Conservation (phyloP, 2,113 vertebrate species). For the Elaphurus davidianus region DNA sequence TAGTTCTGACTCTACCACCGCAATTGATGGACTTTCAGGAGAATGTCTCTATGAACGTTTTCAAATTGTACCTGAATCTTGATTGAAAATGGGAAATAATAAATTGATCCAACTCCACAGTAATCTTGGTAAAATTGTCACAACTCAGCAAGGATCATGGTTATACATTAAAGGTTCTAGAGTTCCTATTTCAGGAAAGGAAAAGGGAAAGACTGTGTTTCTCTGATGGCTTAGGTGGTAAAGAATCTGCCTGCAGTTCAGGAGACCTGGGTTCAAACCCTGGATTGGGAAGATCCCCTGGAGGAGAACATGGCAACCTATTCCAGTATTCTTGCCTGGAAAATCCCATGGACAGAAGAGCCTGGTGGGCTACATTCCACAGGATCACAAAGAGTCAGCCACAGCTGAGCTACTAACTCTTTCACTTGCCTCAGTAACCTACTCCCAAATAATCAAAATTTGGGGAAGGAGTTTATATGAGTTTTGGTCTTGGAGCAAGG, state of each 20-base stretch:
- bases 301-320: neutral
- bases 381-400: neutral
- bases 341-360: neutral
- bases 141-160: neutral
- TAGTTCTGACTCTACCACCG: conserved; percentile 89
- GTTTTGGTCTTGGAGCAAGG: neutral
- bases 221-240: neutral
- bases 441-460: neutral
- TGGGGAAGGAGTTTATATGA: neutral
- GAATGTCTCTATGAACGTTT: conserved; percentile 81
- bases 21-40: conserved; percentile 88
- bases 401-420: neutral
- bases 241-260: neutral
- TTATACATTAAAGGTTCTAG: neutral
- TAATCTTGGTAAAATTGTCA: neutral
- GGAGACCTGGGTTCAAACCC: neutral
- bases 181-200: neutral
- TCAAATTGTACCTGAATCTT: conserved; percentile 1
- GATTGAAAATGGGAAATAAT: neutral
- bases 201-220: neutral
- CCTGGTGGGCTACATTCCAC: neutral
- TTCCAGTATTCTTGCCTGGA: neutral
- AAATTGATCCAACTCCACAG: neutral
- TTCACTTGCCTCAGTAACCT: neutral
- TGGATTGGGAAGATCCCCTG: neutral